Evolutionary conservation across 2,797 vertebrate species (phyloP).

Genomic region (Zonotrichia albicollis): DNA sequence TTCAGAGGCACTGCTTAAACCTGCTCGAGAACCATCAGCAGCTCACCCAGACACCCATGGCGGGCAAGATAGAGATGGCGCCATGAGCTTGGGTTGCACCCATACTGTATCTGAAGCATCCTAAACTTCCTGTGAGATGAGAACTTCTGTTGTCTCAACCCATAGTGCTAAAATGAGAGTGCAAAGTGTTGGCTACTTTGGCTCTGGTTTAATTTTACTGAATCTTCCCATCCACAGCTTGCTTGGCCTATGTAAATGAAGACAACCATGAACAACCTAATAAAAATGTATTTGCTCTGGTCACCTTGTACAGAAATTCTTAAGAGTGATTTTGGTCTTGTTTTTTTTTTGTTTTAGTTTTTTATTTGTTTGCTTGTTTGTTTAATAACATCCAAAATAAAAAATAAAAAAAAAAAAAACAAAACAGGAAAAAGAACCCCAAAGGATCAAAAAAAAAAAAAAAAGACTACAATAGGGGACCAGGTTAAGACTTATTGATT

Average conservation of each 20-base stretch:
- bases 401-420: neutral
- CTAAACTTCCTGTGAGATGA: neutral
- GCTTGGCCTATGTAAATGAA: neutral
- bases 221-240: neutral
- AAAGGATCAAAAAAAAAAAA: neutral
- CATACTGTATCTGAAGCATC: neutral
- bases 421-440: accelerated
- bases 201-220: neutral
- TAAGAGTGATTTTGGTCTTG: neutral
- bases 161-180: neutral
- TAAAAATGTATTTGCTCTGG: neutral
- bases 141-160: neutral
- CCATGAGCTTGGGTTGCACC: neutral
- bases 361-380: neutral
- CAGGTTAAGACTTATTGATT: neutral
- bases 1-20: neutral
- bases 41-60: neutral
- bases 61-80: neutral
- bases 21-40: accelerated
- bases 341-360: neutral
- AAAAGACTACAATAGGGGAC: neutral
- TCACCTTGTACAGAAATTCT: neutral
- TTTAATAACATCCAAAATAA: neutral
- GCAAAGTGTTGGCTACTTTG: neutral
- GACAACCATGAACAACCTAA: neutral